phyloP scores from a whole-genome alignment of 2,113 vertebrate species.

The Platysteira castanea region DNA sequence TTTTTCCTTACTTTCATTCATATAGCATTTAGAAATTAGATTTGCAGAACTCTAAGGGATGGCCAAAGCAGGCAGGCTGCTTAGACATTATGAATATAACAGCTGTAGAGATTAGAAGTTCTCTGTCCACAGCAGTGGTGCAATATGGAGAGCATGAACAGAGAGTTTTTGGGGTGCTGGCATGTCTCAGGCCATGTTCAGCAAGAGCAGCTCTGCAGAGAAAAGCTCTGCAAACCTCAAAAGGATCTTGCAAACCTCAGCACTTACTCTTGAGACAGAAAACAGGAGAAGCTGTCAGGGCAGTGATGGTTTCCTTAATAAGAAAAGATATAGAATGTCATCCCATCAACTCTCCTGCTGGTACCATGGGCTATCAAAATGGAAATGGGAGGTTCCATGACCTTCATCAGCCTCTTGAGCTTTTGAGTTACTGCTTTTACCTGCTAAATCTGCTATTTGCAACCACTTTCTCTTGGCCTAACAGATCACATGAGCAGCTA shows the following conservation, averaged over 20 bases:
- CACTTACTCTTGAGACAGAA: neutral
- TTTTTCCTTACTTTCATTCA: neutral
- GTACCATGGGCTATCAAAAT: neutral
- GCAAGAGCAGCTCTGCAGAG: neutral
- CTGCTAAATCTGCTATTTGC: neutral
- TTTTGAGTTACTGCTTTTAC: neutral
- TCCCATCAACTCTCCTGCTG: neutral
- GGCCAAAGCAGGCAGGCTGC: neutral
- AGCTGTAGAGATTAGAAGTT: neutral
- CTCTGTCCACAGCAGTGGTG: neutral
- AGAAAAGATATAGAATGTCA: neutral
- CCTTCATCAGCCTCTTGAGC: neutral
- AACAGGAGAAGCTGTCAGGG: neutral
- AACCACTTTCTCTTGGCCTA: neutral
- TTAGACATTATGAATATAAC: neutral
- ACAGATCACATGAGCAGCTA: neutral
- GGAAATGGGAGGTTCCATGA: neutral
- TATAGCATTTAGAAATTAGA: neutral
- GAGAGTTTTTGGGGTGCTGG: neutral
- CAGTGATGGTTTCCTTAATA: neutral
- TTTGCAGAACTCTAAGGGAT: neutral
- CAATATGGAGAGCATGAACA: neutral
- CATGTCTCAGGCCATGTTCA: neutral
- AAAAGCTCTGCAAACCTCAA: too few relatives aligned
- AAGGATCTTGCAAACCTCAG: neutral